Evolutionary conservation across 2,888 invertebrate species (phyloP).

Genomic region (Tinea semifulvella): DNA sequence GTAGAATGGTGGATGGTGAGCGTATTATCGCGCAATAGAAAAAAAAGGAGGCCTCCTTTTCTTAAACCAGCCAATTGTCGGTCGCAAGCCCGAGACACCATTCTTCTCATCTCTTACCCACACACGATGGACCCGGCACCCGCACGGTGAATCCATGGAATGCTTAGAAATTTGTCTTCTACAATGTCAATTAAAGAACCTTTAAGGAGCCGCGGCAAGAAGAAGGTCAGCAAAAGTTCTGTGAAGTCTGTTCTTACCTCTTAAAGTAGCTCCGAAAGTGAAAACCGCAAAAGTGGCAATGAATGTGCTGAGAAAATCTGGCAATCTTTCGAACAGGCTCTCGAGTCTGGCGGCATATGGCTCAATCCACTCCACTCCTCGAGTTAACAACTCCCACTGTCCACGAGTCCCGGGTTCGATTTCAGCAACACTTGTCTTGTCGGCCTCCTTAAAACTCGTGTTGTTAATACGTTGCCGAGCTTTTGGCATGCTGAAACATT

Average conservation of each 20-base stretch:
- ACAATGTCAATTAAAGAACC: neutral
- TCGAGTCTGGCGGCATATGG: constrained; percentile 62
- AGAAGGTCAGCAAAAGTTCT: too few relatives aligned
- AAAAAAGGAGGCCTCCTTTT: too few relatives aligned
- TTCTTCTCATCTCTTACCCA: neutral
- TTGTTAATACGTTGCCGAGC: neutral
- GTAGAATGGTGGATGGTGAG: too few relatives aligned
- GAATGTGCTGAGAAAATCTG: constrained; percentile 59
- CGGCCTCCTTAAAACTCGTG: too few relatives aligned
- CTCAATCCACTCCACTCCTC: constrained; percentile 70
- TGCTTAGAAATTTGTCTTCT: too few relatives aligned
- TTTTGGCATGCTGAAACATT: constrained; percentile 2
- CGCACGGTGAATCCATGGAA: too few relatives aligned
- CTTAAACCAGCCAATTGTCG: too few relatives aligned
- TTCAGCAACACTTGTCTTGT: too few relatives aligned
- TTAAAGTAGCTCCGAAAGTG: constrained; percentile 68
- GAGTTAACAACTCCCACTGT: constrained; percentile 61
- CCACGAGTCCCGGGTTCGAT: neutral
- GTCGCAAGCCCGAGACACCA: too few relatives aligned
- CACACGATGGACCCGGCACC: too few relatives aligned
- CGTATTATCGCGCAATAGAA: too few relatives aligned
- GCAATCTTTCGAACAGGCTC: constrained; percentile 63
- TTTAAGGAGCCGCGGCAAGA: neutral
- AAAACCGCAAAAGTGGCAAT: constrained; percentile 70
- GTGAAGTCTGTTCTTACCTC: too few relatives aligned